Percentiles rank a stretch among this genome's conserved stretches.
Evolutionary conservation across 2,888 invertebrate species (phyloP).

Genomic region (Sphaeridia pumilis): DNA sequence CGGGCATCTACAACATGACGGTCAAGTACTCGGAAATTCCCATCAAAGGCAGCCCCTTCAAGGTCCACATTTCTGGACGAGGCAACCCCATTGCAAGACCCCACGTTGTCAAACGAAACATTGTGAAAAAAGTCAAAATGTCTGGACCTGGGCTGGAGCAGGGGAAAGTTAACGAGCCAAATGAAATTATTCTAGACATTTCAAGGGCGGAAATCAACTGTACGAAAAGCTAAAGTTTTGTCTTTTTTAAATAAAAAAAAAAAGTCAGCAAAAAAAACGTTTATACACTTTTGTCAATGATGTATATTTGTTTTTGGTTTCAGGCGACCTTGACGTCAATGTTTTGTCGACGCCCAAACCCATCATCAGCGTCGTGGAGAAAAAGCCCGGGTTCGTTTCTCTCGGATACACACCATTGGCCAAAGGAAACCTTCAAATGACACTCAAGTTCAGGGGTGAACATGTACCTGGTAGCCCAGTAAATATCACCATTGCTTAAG

Average conservation of each 20-base stretch:
- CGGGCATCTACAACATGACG: constrained; percentile 16
- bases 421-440: constrained; percentile 17
- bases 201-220: constrained; percentile 21
- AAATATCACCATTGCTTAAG: constrained; percentile 8
- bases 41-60: constrained; percentile 17
- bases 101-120: constrained; percentile 18
- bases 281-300: too few species aligned
- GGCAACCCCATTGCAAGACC: constrained; percentile 16
- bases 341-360: constrained; percentile 11
- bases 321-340: constrained; percentile 20
- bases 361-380: constrained; percentile 16
- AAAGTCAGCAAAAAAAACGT: too few species aligned
- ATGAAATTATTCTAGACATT: constrained; percentile 19
- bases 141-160: constrained; percentile 16
- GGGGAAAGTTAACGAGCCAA: constrained; percentile 14
- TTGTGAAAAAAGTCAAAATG: constrained; percentile 20
- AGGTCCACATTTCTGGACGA: constrained; percentile 12
- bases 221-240: too few species aligned
- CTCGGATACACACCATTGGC: constrained; percentile 19
- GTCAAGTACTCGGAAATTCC: constrained; percentile 15
- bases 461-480: constrained; percentile 17
- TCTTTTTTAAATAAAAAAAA: too few species aligned
- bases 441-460: constrained; percentile 20
- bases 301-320: background rate
- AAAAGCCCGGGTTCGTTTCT: constrained; percentile 16